phyloP scores from a whole-genome alignment of 2,797 vertebrate species.

The Mionectes olivaceus region DNA sequence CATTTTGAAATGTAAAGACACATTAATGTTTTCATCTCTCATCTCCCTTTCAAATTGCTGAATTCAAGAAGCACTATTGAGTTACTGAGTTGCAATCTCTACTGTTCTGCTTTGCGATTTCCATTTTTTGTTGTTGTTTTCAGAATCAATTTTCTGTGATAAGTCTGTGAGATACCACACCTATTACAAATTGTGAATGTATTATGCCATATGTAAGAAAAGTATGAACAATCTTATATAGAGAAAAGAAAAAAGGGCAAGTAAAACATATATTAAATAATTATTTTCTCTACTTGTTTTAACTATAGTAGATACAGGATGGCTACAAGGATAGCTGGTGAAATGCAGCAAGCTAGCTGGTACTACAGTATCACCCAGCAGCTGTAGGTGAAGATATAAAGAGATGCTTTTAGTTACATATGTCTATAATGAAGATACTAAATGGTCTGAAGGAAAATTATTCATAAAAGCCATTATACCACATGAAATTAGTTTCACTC shows the following conservation, averaged over 20 bases:
- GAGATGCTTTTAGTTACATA: neutral
- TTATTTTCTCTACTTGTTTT: neutral
- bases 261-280: neutral
- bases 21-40: slow-evolving; percentile 20
- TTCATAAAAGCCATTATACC: neutral
- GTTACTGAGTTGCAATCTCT: neutral
- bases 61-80: slow-evolving; percentile 12
- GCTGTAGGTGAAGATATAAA: neutral
- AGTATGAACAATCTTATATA: neutral
- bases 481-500: neutral
- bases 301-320: neutral
- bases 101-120: neutral
- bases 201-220: slow-evolving; percentile 15
- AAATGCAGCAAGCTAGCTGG: neutral
- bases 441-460: neutral
- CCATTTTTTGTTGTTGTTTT: slow-evolving; percentile 39
- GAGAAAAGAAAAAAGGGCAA: neutral
- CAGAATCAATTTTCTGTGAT: slow-evolving; percentile 54
- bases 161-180: slow-evolving; percentile 14
- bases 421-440: neutral
- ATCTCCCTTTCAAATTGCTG: slow-evolving; percentile 36
- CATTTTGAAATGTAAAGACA: slow-evolving; percentile 43
- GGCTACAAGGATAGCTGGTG: neutral
- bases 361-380: neutral
- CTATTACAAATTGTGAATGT: slow-evolving; percentile 15